These are phyloP conservation scores for Rafetus swinhoei DNA, from an alignment of 2,113 vertebrate species.

Conservation along the genomic window DNA sequence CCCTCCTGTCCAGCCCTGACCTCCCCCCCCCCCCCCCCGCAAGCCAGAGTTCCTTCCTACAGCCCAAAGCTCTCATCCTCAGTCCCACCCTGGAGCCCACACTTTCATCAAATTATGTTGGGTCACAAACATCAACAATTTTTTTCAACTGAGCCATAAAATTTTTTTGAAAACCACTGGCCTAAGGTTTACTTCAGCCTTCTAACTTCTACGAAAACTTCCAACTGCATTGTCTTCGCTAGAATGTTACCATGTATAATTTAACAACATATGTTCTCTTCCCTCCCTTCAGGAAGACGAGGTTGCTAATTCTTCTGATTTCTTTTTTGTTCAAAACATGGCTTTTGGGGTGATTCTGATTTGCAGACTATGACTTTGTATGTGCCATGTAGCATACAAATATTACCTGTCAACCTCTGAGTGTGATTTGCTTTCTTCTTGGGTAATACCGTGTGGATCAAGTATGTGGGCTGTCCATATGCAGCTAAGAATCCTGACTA, in stretches of 20 bases:
- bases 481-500: background rate
- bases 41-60: too few relatives aligned
- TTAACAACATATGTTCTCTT: background rate
- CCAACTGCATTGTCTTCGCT: background rate
- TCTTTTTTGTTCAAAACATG: rapidly evolving
- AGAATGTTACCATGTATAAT: background rate
- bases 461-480: background rate
- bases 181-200: background rate
- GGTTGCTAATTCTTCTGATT: background rate
- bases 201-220: background rate
- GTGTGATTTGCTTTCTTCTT: background rate
- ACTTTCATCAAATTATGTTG: too few relatives aligned
- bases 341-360: background rate
- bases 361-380: background rate
- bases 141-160: too few relatives aligned
- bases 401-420: background rate
- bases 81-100: too few relatives aligned
- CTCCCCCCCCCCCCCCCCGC: too few relatives aligned
- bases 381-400: background rate
- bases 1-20: too few relatives aligned
- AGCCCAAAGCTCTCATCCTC: too few relatives aligned
- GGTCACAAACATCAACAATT: too few relatives aligned
- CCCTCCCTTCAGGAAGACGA: background rate
- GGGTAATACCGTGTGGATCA: background rate
- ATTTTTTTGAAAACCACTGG: too few relatives aligned